phyloP scores from a whole-genome alignment of 92 coral and sea anemone genomes.

The Palythoa grandis region DNA sequence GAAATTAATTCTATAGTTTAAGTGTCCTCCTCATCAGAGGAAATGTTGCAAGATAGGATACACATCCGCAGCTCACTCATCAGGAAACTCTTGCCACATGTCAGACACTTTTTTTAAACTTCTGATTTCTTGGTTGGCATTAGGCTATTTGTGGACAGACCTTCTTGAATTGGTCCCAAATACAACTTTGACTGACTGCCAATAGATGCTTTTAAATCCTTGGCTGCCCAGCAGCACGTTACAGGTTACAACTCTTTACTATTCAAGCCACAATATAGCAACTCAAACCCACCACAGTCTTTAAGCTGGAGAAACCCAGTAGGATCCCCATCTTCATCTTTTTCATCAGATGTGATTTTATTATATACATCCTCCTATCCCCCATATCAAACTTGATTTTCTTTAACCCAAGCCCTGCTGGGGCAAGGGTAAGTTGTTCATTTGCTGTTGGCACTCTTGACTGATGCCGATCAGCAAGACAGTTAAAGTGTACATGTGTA shows the following conservation, averaged over 20 bases:
- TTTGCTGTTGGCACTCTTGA: slow-evolving; percentile 43
- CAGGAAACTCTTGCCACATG: slow-evolving; percentile 46
- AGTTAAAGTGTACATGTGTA: slow-evolving; percentile 53
- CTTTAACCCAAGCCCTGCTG: slow-evolving; percentile 59
- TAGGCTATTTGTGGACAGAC: slow-evolving; percentile 47
- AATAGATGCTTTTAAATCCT: slow-evolving; percentile 46
- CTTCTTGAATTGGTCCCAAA: slow-evolving; percentile 56
- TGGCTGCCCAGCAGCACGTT: slow-evolving; percentile 51
- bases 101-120: slow-evolving; percentile 53
- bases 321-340: slow-evolving; percentile 53
- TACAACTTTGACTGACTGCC: slow-evolving; percentile 51
- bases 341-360: slow-evolving; percentile 50
- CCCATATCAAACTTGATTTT: slow-evolving; percentile 59
- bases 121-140: slow-evolving; percentile 39
- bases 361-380: slow-evolving; percentile 50
- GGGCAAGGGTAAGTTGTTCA: slow-evolving; percentile 51
- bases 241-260: slow-evolving; percentile 49
- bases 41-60: slow-evolving; percentile 41
- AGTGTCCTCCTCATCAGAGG: slow-evolving; percentile 41
- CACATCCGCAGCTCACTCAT: slow-evolving; percentile 53
- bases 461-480: slow-evolving; percentile 49
- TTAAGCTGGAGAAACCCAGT: slow-evolving; percentile 56
- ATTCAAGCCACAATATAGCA: slow-evolving; percentile 44
- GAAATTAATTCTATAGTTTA: slow-evolving; percentile 9
- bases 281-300: slow-evolving; percentile 63